Evolutionary conservation across 2,888 invertebrate species (phyloP).

Genomic region (Dicyrtoma fusca): DNA sequence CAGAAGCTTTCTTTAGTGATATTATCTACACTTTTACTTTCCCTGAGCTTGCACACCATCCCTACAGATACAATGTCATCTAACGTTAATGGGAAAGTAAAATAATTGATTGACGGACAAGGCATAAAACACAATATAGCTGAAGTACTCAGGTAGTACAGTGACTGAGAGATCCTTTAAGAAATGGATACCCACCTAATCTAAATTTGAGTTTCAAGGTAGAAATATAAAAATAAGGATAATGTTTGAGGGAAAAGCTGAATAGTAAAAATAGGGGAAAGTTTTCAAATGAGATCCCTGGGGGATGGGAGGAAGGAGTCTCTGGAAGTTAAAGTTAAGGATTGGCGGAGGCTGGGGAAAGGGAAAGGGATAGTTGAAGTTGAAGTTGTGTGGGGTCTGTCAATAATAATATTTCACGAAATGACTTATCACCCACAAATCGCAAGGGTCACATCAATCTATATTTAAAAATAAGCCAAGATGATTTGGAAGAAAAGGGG

Average conservation of each 20-base stretch:
- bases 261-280: background rate
- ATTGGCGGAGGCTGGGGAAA: background rate
- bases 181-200: too few species aligned
- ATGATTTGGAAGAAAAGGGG: constrained; percentile 20
- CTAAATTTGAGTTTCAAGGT: too few species aligned
- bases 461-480: constrained; percentile 51
- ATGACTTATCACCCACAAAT: constrained; percentile 57
- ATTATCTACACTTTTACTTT: too few species aligned
- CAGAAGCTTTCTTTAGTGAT: too few species aligned
- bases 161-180: too few species aligned
- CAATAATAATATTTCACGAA: constrained; percentile 55
- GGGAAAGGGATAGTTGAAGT: background rate
- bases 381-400: constrained; percentile 39
- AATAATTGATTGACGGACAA: too few species aligned
- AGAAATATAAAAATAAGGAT: too few species aligned
- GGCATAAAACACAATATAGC: too few species aligned
- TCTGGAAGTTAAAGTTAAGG: background rate
- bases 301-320: constrained; percentile 18
- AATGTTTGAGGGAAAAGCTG: background rate
- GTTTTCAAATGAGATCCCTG: constrained; percentile 35
- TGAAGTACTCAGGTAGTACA: too few species aligned
- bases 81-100: too few species aligned
- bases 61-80: too few species aligned
- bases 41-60: too few species aligned
- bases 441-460: constrained; percentile 57